Conservation (phyloP, 2,113 vertebrate genomes). For the Xenotilapia leptura region DNA sequence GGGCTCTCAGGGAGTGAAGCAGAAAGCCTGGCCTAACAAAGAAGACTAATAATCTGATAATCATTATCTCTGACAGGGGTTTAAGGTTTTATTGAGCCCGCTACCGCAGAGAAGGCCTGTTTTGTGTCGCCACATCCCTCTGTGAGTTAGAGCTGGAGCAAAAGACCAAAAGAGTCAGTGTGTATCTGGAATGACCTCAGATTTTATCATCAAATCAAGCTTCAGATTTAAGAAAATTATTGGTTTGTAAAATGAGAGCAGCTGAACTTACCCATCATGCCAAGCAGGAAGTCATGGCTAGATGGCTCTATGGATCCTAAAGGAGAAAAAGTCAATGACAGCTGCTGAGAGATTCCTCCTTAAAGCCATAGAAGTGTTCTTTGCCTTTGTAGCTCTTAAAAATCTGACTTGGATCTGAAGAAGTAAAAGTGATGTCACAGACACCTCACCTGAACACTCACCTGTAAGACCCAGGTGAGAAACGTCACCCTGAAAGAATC, state of each 20-base stretch:
- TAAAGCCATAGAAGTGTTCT: background rate
- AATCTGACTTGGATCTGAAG: background rate
- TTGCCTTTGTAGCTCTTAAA: background rate
- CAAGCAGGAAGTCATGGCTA: conserved; percentile 51
- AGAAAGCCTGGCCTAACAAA: background rate
- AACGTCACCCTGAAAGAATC: conserved; percentile 4
- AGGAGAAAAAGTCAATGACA: background rate
- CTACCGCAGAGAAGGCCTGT: background rate
- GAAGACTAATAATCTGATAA: background rate
- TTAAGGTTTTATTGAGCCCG: background rate
- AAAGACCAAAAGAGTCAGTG: background rate
- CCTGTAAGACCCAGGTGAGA: conserved; percentile 50
- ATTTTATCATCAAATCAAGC: background rate
- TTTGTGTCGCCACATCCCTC: background rate
- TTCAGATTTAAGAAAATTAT: background rate
- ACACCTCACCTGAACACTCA: conserved; percentile 30
- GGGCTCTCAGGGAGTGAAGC: background rate
- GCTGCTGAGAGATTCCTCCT: background rate
- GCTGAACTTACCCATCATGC: conserved; percentile 48
- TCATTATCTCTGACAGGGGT: background rate
- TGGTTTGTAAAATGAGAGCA: background rate
- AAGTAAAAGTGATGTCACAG: background rate
- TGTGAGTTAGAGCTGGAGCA: background rate
- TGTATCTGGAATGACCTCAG: background rate
- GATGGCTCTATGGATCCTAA: conserved; percentile 43